Percentiles rank a stretch among this genome's conserved stretches.
Evolutionary conservation across 2,113 vertebrate species (phyloP).

Genomic region (Tachysurus vachellii): DNA sequence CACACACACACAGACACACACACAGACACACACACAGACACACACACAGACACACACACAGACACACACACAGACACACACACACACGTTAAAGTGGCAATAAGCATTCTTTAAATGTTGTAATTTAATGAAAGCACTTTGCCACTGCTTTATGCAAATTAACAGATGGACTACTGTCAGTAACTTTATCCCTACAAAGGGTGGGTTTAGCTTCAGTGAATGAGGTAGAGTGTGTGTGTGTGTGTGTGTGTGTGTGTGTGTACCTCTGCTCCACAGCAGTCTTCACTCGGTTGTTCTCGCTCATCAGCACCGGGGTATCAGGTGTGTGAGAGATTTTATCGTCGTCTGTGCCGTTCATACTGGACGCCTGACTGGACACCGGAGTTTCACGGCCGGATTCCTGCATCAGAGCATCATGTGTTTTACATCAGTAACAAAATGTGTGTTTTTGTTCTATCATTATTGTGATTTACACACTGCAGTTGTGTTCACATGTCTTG

Average conservation of each 20-base stretch:
- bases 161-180: not conserved
- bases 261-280: slow-evolving; percentile 88
- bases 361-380: slow-evolving; percentile 82
- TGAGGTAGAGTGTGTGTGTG: not conserved
- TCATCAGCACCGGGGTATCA: slow-evolving; percentile 78
- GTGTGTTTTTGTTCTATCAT: not conserved
- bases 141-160: not conserved
- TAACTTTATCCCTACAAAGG: not conserved
- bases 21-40: slow-evolving; percentile 30
- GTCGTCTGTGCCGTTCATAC: slow-evolving; percentile 93
- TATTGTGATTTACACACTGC: too few relatives aligned
- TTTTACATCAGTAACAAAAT: not conserved
- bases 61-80: slow-evolving; percentile 10
- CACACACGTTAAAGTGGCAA: not conserved
- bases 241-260: slow-evolving; percentile 27
- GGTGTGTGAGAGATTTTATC: slow-evolving; percentile 87
- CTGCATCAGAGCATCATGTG: slow-evolving; percentile 50
- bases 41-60: slow-evolving; percentile 39
- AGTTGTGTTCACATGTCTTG: too few relatives aligned
- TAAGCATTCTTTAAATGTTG: not conserved
- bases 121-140: not conserved
- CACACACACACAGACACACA: too few relatives aligned
- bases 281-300: slow-evolving; percentile 89
- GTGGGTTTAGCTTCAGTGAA: not conserved
- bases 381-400: slow-evolving; percentile 85